Conservation (phyloP, 2,113 vertebrate species). For the Bubo bubo region DNA sequence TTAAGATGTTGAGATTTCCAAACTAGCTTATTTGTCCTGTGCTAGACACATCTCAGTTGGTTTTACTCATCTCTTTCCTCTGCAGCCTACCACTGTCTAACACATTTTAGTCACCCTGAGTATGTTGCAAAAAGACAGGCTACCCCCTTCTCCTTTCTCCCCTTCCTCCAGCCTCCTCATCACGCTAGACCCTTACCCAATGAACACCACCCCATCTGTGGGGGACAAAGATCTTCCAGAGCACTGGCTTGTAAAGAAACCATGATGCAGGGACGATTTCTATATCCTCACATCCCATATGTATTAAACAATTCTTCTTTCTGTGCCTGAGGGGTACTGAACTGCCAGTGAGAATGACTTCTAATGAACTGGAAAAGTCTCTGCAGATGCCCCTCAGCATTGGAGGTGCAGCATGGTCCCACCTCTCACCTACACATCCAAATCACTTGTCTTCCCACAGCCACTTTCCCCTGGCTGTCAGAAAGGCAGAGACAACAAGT, state of each 20-base stretch:
- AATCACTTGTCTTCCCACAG: not conserved
- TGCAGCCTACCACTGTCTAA: not conserved
- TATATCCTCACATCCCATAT: not conserved
- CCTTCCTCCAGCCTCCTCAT: not conserved
- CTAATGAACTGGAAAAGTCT: not conserved
- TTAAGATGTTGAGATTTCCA: not conserved
- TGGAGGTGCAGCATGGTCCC: not conserved
- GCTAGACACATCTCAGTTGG: not conserved
- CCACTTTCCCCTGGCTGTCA: not conserved
- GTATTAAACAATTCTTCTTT: not conserved
- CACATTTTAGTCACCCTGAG: not conserved
- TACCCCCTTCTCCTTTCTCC: not conserved
- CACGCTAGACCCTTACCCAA: not conserved
- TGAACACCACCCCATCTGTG: not conserved
- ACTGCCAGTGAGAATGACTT: slow-evolving; percentile 25
- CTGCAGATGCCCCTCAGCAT: not conserved
- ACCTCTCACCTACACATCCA: not conserved
- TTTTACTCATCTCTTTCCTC: not conserved
- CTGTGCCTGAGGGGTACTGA: not conserved
- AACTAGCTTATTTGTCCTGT: not conserved
- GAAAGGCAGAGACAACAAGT: not conserved
- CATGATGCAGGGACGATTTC: not conserved
- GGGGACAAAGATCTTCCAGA: not conserved
- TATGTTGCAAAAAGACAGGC: not conserved
- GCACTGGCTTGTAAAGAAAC: not conserved